These are phyloP conservation scores for Drosophila nr. perissopoda DNA, from an alignment of 2,888 invertebrate species.

Conservation along the genomic window DNA sequence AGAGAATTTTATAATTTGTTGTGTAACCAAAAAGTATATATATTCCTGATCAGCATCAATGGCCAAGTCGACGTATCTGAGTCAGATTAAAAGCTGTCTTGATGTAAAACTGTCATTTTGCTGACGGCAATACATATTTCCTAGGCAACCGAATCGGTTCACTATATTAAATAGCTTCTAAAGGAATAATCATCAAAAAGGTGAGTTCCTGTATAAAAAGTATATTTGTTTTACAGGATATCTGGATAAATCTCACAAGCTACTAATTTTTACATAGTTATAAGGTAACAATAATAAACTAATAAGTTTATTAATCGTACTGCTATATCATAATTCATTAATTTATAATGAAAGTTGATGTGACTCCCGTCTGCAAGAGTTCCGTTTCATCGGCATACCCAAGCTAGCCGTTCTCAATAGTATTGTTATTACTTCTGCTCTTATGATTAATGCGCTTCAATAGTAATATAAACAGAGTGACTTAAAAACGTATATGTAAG, in stretches of 20 bases:
- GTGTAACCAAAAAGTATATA: neutral
- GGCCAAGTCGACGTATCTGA: neutral
- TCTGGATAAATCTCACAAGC: neutral
- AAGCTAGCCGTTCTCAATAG: neutral
- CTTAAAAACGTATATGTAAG: neutral
- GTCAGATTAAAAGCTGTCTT: neutral
- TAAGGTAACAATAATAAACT: neutral
- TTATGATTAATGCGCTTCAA: constrained; percentile 36
- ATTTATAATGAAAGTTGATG: neutral
- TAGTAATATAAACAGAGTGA: constrained; percentile 25
- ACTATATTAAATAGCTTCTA: neutral
- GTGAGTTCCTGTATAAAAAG: neutral
- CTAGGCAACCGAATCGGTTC: fast-evolving
- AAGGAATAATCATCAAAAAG: neutral
- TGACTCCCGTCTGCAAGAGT: too few species aligned
- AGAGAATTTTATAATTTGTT: neutral
- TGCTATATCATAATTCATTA: neutral
- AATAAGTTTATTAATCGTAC: neutral
- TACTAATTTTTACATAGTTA: too few species aligned
- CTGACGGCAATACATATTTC: neutral
- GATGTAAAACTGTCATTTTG: neutral
- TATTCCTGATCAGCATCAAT: neutral
- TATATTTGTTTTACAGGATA: neutral
- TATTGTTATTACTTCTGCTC: neutral
- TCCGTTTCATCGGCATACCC: neutral